Percentiles rank a stretch among this genome's conserved stretches.
phyloP scores from a whole-genome alignment of 1,140 invertebrate species.

The Euglossa dilemma region DNA sequence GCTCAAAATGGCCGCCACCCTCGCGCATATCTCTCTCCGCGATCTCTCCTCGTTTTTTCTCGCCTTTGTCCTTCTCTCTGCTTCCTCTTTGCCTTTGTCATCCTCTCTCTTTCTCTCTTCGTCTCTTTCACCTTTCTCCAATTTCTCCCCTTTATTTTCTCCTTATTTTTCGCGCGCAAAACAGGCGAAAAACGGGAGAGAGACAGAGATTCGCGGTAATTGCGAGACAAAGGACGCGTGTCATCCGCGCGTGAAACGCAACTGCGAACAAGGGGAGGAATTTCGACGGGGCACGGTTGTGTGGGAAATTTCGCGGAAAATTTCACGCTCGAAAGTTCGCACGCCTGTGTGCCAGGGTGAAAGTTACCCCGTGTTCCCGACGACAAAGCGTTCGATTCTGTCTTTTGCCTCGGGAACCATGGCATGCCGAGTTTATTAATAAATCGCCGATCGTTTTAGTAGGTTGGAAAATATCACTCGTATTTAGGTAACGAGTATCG shows the following conservation, averaged over 20 bases:
- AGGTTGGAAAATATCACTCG: too few species aligned
- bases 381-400: not conserved
- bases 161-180: not conserved
- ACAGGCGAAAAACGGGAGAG: not conserved
- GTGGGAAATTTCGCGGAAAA: not conserved
- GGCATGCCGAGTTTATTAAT: too few species aligned
- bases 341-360: not conserved
- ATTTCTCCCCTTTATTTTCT: not conserved
- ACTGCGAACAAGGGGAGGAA: not conserved
- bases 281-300: not conserved
- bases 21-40: too few species aligned
- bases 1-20: not conserved
- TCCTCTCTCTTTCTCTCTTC: too few species aligned
- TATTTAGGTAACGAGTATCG: too few species aligned
- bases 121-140: not conserved
- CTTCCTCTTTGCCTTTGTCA: too few species aligned
- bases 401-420: too few species aligned
- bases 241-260: not conserved
- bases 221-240: not conserved
- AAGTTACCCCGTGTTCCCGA: not conserved
- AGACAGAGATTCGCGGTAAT: not conserved
- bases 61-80: too few species aligned
- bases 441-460: too few species aligned
- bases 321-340: not conserved
- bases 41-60: not conserved